phyloP scores from a whole-genome alignment of 2,113 vertebrate genomes.

The Thomomys bottae region DNA sequence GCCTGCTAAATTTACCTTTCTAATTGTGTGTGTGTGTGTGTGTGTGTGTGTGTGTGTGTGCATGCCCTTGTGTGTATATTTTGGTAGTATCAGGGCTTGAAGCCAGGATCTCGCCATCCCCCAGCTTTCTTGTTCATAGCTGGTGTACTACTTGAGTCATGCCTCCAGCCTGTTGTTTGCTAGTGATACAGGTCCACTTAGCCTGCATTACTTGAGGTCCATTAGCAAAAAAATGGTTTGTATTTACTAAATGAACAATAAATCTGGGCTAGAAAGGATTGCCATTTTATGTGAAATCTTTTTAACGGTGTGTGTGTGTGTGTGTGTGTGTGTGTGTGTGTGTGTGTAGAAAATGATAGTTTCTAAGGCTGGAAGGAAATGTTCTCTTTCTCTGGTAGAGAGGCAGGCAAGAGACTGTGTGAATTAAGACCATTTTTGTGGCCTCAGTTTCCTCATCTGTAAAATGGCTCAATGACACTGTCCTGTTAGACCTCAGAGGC shows the following conservation, averaged over 20 bases:
- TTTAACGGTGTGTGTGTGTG: not conserved
- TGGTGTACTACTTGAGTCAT: no score
- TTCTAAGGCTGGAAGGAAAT: not conserved
- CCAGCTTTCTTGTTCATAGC: no score
- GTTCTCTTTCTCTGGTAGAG: not conserved
- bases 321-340: no score
- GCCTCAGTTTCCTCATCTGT: conserved; percentile 30
- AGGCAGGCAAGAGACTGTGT: not conserved
- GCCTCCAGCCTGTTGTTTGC: no score
- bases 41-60: no score
- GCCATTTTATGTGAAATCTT: not conserved
- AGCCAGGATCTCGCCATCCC: no score
- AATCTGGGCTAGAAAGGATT: not conserved
- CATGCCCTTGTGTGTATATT: no score
- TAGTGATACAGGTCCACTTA: no score
- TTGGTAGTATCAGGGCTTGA: no score
- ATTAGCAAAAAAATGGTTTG: not conserved
- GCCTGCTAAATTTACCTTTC: not conserved
- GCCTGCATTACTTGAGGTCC: no score
- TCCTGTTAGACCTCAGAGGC: not conserved
- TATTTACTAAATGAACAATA: not conserved
- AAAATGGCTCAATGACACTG: not conserved
- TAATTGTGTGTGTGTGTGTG: not conserved
- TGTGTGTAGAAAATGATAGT: not conserved
- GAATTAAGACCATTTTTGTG: not conserved